A percentile compares a stretch with the other conserved stretches of the same genome.
These are phyloP conservation scores for Parambassis ranga DNA, from an alignment of 2,797 vertebrate species.

Conservation along the genomic window DNA sequence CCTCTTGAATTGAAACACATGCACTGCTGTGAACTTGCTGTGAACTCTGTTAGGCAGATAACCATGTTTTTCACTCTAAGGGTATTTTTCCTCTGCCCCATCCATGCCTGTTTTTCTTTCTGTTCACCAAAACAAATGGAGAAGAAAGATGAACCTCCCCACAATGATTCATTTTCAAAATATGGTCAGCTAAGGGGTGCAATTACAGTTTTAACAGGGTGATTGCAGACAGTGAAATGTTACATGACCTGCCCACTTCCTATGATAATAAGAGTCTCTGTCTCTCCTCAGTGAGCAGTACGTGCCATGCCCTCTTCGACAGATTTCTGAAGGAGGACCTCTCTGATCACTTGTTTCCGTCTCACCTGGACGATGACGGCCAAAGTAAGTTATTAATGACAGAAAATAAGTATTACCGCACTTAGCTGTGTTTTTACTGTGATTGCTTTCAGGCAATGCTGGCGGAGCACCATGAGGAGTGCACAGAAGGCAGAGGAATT, in stretches of 20 bases:
- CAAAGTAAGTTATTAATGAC: conserved; percentile 56
- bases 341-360: conserved; percentile 44
- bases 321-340: conserved; percentile 51
- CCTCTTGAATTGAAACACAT: too few relatives aligned
- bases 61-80: not conserved
- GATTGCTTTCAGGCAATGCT: not conserved
- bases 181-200: not conserved
- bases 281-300: conserved; percentile 56
- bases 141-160: not conserved
- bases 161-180: not conserved
- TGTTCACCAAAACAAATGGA: not conserved
- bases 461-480: too few relatives aligned
- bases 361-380: conserved; percentile 45
- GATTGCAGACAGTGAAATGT: not conserved
- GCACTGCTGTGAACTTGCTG: not conserved
- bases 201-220: not conserved
- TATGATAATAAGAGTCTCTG: not conserved
- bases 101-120: not conserved
- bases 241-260: not conserved
- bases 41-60: not conserved
- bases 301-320: conserved; percentile 57
- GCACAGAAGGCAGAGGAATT: too few relatives aligned
- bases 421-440: not conserved
- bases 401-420: not conserved
- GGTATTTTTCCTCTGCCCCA: not conserved